Evolutionary conservation across 1,140 invertebrate species (phyloP), one percentile per base, ranked within the genome.

Genomic region (Dendrolimus punctatus): DNA sequence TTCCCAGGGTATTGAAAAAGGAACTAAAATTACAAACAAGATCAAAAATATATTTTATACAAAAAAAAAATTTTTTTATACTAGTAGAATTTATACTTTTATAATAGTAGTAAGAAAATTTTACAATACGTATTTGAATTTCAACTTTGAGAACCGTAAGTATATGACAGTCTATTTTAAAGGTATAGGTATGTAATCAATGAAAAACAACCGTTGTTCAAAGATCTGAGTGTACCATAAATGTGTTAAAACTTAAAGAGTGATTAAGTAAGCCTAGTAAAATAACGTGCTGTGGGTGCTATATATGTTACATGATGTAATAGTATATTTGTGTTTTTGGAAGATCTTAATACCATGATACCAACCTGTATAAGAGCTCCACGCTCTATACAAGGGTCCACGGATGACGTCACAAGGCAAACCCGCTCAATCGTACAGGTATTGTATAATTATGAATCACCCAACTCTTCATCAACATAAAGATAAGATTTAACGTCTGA

Each of bases 341-440:
- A 23, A 23, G 23, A 2, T 23, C 23, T 23, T 23, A 23, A 71
- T 54, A 80, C 56, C 55, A 90, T 90, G 89, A 89, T 90, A 80
- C 89, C 89, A 39, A 88, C 88, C 49, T 90, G 89, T 61, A 89
- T 89, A 58, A 75, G 87, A 65, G 86, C 82, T 6, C 89, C 88
- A 40, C 77, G 84, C 46, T 89, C 85, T 55, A 82, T 85, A 60
- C 88, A 89, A 66, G 89, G 89, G 39, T 90, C 89, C 44, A 89
- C 86, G 7, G 89, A 90, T 71, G 89, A 90, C 68, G 88, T 90
- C 73, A 88, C 87, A 42, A 83, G 88, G 56, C 89, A 90, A 64
- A 90, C 89, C 6, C 83, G 88, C 8, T 90, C 89, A 39, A 90
- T 91, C 61, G 85, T 90, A 40, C 90, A 90, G 87, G 89, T 90